A percentile compares a stretch with the other conserved stretches of the same genome.
phyloP scores from a whole-genome alignment of 2,797 vertebrate species.

The Selene dorsalis region DNA sequence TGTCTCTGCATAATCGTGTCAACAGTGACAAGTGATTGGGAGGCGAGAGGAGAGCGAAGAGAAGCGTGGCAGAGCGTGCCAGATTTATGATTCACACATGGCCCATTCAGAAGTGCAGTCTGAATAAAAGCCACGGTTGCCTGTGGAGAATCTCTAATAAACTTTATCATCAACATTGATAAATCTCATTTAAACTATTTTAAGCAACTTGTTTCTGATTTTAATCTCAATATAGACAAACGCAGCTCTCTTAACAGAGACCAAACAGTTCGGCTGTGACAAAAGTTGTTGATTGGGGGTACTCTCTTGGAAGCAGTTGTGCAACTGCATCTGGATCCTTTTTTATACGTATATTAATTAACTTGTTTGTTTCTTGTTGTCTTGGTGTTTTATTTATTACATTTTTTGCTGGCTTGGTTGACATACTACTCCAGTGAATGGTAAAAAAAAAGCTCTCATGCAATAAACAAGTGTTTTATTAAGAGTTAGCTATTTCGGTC shows the following conservation, averaged over 20 bases:
- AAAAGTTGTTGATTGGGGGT: not conserved
- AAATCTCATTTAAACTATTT: not conserved
- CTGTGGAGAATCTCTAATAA: constrained; percentile 28
- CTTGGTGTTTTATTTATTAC: not conserved
- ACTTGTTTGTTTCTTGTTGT: not conserved
- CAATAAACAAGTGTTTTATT: not conserved
- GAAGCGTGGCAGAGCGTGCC: constrained; percentile 27
- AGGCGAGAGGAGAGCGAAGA: constrained; percentile 4
- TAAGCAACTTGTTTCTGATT: constrained; percentile 23
- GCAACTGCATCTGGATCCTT: constrained; percentile 6
- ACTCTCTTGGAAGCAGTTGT: not conserved
- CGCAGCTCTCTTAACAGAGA: not conserved
- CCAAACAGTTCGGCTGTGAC: constrained; percentile 1
- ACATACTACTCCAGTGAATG: not conserved
- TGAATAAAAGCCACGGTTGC: constrained; percentile 1
- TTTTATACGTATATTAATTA: not conserved
- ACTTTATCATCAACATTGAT: not conserved
- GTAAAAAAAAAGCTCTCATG: too few relatives aligned
- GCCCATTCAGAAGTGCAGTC: constrained; percentile 2
- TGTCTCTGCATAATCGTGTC: constrained; percentile 6
- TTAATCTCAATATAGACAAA: constrained; percentile 11
- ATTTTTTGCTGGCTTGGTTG: not conserved
- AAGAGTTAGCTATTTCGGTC: not conserved
- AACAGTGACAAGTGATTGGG: constrained; percentile 25
- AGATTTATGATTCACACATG: constrained; percentile 40